Evolutionary conservation across 2,888 invertebrate species (phyloP), one percentile per base, ranked within the genome.

Genomic region (Drosophila helvetica): DNA sequence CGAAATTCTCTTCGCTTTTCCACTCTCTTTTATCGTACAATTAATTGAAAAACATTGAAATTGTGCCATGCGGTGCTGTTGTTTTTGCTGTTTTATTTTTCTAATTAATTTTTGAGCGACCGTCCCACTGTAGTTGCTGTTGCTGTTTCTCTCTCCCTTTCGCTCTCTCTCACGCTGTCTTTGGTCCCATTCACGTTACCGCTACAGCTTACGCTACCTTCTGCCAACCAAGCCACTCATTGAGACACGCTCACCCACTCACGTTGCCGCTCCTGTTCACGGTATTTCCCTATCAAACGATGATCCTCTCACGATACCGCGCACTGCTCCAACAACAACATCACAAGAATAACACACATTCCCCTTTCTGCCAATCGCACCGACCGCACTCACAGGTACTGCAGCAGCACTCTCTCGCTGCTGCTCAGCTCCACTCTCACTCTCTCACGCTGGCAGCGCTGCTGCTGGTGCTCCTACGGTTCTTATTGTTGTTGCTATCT

Each of bases 31-130:
- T 79, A 77, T 74, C 79, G 61, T 63, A 67, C 82, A 80, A 81
- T 84, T 85, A 81, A 74, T 81, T 85, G 57, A 50, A 81, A 77
- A 85, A 74, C 79, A 85, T 85, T 85, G 71, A 85, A 61, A 74
- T 79, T 74, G 71, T 80, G 80, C 64, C 73, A 66, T 80, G 79
- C 73, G 79, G 60, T 65, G 22, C 10, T 46, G 25, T 18, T 46
- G 25, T 30, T 55, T 38, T 54, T 53, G 47, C 19, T 50, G n/a
- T 15, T 58, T 57, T 56, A 52, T 67, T 63, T 75, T 63, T 61
- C 53, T 67, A 77, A 65, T 77, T 79, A 74, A 75, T 65, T 78
- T 64, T 56, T 57, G 43, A 38, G 56, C 48, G 48, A 38, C 7
- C n/a, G 7, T 38, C 38, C n/a, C 15, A 38, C 38, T 38, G n/a